Evolutionary conservation across 2,797 vertebrate species (phyloP), one percentile per base, ranked within the genome.

Genomic region (Danio tinwini): DNA sequence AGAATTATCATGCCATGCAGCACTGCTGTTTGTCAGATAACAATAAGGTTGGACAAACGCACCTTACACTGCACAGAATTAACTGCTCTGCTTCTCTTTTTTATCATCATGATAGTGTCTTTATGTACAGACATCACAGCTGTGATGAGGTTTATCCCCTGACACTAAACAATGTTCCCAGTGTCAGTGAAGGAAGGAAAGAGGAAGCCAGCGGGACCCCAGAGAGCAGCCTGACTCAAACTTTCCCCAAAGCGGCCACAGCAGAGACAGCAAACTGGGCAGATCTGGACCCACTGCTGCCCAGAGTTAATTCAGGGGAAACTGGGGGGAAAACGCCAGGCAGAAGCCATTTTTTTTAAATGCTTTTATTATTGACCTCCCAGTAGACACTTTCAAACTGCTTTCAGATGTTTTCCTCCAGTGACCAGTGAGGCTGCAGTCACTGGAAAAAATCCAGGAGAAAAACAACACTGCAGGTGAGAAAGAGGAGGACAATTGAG

Each of bases 121-220:
- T 82, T 12, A 77, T 50, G 39, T 79, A 72, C 81, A 67, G 74
- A 49, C 81, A 73, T 64, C 74, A 73, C 84, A 87, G 86, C 85
- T 87, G 84, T 47, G 7, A 8, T 72, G 81, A 80, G 86, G 87
- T 86, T 86, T 55, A 85, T 88, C 53, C 74, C 53, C 64, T 78
- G 85, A 70, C 47, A 67, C 73, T 56, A 71, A 87, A 88, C 88
- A 90, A 89, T 87, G 84, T 76, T 82, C 63, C 39, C 79, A 85
- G 73, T 89, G 79, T 86, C 53, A 6, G 71, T 42, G 13, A 63
- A 75, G 44, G 53, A 61, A 49, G 55, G 44, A 79, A 50, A 72
- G 40, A 39, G 64, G 69, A 55, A 69, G 44, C 40, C 16, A 80
- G 67, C 14, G 2, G 19, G 45, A 42, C 40, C 17, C 64, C 29